phyloP scores from a whole-genome alignment of 2,888 invertebrate species.

The Arenicola marina region DNA sequence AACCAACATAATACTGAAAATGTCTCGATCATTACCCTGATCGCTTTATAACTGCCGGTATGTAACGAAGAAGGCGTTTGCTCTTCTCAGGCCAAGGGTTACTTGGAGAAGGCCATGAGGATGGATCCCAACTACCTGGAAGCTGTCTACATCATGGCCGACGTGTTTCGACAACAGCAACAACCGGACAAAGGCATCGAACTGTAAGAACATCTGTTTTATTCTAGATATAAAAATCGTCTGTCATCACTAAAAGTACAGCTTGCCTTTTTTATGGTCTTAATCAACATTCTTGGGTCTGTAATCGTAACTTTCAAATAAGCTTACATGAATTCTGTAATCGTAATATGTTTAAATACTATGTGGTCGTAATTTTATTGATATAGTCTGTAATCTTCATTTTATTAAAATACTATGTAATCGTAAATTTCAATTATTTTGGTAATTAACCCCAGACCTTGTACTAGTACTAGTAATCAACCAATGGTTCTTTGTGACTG shows the following conservation, averaged over 20 bases:
- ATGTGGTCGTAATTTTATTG: too few relatives aligned
- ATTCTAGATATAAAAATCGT: not conserved
- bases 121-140: conserved; percentile 75
- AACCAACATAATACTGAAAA: too few relatives aligned
- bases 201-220: conserved; percentile 57
- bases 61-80: not conserved
- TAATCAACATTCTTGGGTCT: too few relatives aligned
- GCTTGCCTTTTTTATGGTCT: not conserved
- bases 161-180: conserved; percentile 69
- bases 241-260: not conserved
- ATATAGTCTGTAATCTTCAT: too few relatives aligned
- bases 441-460: too few relatives aligned
- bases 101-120: conserved; percentile 74
- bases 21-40: not conserved
- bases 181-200: conserved; percentile 71
- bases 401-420: too few relatives aligned
- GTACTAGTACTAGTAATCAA: too few relatives aligned
- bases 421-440: too few relatives aligned
- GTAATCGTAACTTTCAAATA: too few relatives aligned
- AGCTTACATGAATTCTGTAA: too few relatives aligned
- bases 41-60: not conserved
- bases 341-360: too few relatives aligned
- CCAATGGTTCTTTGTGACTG: too few relatives aligned
- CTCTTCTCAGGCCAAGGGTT: conserved; percentile 67
- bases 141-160: conserved; percentile 74